Conservation (phyloP, 1,140 invertebrate genomes). For the Bathynomus jamesi region DNA sequence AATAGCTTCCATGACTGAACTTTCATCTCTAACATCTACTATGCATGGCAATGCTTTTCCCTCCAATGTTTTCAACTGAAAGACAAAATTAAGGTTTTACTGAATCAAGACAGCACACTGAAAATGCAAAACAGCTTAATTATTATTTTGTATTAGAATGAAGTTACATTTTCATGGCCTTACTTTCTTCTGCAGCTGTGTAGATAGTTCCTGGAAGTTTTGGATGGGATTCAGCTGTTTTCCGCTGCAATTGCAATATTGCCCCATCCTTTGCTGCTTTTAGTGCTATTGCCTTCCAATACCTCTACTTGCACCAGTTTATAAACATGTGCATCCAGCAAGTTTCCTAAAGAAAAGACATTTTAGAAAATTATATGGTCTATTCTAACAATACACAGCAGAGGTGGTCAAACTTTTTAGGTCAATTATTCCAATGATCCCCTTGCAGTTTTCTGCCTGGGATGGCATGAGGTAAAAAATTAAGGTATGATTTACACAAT, state of each 20-base stretch:
- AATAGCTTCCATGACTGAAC: slow-evolving; percentile 69
- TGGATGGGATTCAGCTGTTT: slow-evolving; percentile 88
- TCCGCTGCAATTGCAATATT: slow-evolving; percentile 89
- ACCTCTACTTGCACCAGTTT: slow-evolving; percentile 91
- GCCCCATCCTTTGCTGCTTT: slow-evolving; percentile 90
- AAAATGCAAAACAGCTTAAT: too few relatives aligned
- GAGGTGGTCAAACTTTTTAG: too few relatives aligned
- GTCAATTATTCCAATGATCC: too few relatives aligned
- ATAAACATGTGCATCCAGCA: slow-evolving; percentile 82
- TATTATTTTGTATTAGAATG: too few relatives aligned
- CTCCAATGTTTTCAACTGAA: slow-evolving; percentile 35
- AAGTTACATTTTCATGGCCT: too few relatives aligned
- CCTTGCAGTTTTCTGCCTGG: too few relatives aligned
- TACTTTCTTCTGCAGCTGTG: slow-evolving; percentile 90
- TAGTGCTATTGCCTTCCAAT: slow-evolving; percentile 92
- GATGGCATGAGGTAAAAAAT: too few relatives aligned
- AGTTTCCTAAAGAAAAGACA: slow-evolving; percentile 60
- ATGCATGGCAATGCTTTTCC: slow-evolving; percentile 67
- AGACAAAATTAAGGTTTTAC: too few relatives aligned
- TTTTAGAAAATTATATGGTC: too few relatives aligned
- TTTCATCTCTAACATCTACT: slow-evolving; percentile 80
- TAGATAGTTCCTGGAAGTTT: slow-evolving; percentile 97
- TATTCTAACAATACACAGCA: too few relatives aligned
- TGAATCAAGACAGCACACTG: too few relatives aligned
- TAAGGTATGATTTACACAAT: too few relatives aligned